A percentile compares a stretch with the other conserved stretches of the same genome.
phyloP scores from a whole-genome alignment of 2,888 invertebrate genomes.

The Cheilosia grossa region DNA sequence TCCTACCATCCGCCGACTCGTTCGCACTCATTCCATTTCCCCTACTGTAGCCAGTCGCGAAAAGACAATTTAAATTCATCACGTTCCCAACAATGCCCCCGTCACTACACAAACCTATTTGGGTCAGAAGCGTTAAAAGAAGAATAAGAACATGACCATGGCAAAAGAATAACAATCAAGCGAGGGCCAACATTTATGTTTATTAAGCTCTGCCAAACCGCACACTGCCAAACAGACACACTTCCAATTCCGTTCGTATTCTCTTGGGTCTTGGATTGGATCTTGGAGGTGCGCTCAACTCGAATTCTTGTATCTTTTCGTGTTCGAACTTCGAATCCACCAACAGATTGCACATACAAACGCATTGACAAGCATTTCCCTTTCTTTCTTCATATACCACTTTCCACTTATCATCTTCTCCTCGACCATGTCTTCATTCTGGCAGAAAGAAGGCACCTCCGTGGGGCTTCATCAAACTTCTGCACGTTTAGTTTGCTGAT shows the following conservation, averaged over 20 bases:
- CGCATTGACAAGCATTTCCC: slow-evolving; percentile 66
- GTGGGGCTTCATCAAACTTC: slow-evolving; percentile 27
- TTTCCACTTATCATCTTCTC: slow-evolving; percentile 38
- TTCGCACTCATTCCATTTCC: slow-evolving; percentile 19
- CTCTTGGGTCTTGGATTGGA: neutral
- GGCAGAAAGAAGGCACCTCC: slow-evolving; percentile 29
- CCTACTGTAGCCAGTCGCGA: slow-evolving; percentile 13
- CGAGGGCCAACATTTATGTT: slow-evolving; percentile 38
- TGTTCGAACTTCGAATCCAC: neutral
- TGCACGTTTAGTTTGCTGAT: slow-evolving; percentile 62
- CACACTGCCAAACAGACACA: slow-evolving; percentile 39
- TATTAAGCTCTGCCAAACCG: slow-evolving; percentile 38
- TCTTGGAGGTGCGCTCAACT: slow-evolving; percentile 26
- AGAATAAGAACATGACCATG: slow-evolving; percentile 53
- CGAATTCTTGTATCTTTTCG: slow-evolving; percentile 12
- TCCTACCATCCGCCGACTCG: neutral
- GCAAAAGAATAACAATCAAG: slow-evolving; percentile 53
- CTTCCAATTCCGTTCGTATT: slow-evolving; percentile 27
- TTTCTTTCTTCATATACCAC: slow-evolving; percentile 50
- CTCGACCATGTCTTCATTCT: slow-evolving; percentile 32
- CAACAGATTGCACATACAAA: slow-evolving; percentile 26
- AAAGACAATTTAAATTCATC: slow-evolving; percentile 50
- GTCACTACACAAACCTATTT: slow-evolving; percentile 31
- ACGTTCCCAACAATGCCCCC: slow-evolving; percentile 51
- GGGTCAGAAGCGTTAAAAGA: slow-evolving; percentile 61